Evolutionary conservation across 2,888 invertebrate genomes (phyloP), one percentile per base, ranked within the genome.

Genomic region (Prenolepis imparis): DNA sequence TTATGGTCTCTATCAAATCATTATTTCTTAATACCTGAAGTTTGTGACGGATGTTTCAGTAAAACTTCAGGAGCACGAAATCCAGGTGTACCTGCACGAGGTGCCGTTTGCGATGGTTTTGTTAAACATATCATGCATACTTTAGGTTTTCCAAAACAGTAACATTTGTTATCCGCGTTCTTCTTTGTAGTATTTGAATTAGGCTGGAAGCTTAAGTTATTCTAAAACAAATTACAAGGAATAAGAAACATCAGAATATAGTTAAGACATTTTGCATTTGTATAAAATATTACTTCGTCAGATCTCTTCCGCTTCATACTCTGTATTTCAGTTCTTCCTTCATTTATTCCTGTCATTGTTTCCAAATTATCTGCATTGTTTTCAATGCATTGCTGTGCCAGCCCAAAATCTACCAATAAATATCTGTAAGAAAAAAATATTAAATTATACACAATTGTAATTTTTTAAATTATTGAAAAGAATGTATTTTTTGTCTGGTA

Each of bases 71-170:
- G 98, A 78, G 98, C 97, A 41, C 98, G 96, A 95, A 97, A 98
- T 52, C 98, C 98, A 75, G 98, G 98, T 64, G 98, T 98, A 86
- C 98, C 98, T 77, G 98, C 98, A 91, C 98, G 95, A 4, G 97
- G 96, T 9, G 98, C 98, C 73, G 96, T 95, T 89, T 97, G 96
- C 70, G 96, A 95, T 86, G 96, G 96, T 91, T 96, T 96, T 59
- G 95, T 94, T 72, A 96, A 93, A 92, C 98, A 98, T n/a, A 96
- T 91, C 55, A 96, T 95, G 94, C 98, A 98, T 48, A 97, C 96
- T 93, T 95, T 95, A 0, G 97, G 95, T 93, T 96, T 96, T 18
- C 96, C 97, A 91, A 95, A 96, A 94, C 98, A 98, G 81, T 95
- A 95, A 94, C 98, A 98, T 90, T 95, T 95, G 39, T 90, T 91